Evolutionary conservation across 2,888 invertebrate genomes (phyloP).

Genomic region (Nephrotoma guestfalica): DNA sequence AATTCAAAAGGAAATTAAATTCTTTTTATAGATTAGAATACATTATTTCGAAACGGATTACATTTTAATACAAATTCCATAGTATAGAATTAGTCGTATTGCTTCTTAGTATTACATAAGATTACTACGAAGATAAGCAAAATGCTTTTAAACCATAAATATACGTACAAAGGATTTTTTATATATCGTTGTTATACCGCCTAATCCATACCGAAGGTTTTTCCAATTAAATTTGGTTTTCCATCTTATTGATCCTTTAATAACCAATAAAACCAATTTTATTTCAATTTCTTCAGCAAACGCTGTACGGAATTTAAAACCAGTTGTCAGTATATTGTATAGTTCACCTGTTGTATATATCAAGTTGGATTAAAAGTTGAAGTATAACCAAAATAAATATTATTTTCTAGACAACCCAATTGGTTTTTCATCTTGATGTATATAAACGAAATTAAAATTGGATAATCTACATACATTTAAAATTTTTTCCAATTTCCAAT

Average conservation of each 20-base stretch:
- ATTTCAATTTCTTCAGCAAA: background rate
- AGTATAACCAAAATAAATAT: background rate
- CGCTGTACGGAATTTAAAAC: background rate
- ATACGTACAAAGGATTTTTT: background rate
- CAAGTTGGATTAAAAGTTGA: background rate
- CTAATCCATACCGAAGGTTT: background rate
- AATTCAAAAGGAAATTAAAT: background rate
- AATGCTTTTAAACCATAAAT: background rate
- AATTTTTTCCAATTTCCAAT: background rate
- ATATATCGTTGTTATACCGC: background rate
- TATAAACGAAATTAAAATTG: background rate
- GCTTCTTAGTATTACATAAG: background rate
- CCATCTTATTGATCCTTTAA: background rate
- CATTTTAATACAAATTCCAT: background rate
- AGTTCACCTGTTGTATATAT: background rate
- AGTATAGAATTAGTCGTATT: background rate
- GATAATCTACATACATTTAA: background rate
- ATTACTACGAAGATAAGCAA: background rate
- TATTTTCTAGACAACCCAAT: background rate
- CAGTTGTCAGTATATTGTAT: background rate
- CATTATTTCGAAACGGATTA: background rate
- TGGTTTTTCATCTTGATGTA: background rate
- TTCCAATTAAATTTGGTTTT: background rate
- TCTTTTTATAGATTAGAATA: background rate
- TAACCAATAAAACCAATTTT: background rate